Percentiles rank a stretch among this genome's conserved stretches.
Evolutionary conservation across 2,797 vertebrate species (phyloP).

Genomic region (Leptatherina wallacei): DNA sequence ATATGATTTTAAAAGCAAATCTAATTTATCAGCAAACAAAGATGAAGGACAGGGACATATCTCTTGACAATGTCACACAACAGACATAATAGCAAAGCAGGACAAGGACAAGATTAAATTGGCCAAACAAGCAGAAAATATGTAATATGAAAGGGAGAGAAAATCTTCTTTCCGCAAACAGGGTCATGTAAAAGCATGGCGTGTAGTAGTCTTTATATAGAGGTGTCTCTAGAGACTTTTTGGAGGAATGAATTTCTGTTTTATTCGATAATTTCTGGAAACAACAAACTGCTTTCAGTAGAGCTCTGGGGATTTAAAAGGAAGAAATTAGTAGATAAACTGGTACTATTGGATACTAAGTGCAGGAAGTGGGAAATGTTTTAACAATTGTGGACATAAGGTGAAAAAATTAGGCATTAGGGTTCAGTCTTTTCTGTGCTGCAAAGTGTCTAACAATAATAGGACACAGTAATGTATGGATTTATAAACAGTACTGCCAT

Average conservation of each 20-base stretch:
- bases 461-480: conserved; percentile 21
- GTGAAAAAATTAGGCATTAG: conserved; percentile 17
- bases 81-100: not conserved
- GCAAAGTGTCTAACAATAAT: conserved; percentile 25
- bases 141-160: not conserved
- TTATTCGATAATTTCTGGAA: conserved; percentile 39
- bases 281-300: conserved; percentile 13
- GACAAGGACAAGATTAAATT: conserved; percentile 10
- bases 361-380: conserved; percentile 17
- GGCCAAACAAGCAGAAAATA: conserved; percentile 18
- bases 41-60: conserved; percentile 16
- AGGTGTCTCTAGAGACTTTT: conserved; percentile 25
- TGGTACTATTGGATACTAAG: conserved; percentile 23
- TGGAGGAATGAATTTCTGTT: conserved; percentile 19
- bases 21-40: conserved; percentile 2
- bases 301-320: conserved; percentile 32
- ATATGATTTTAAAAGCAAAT: conserved; percentile 3
- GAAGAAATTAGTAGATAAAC: conserved; percentile 36
- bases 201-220: not conserved
- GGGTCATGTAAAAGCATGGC: not conserved
- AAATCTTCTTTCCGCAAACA: conserved; percentile 1
- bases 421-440: not conserved
- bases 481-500: conserved; percentile 19
- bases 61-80: not conserved
- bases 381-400: not conserved